Evolutionary conservation across 1,140 invertebrate genomes (phyloP).

Genomic region (Lerema accius): DNA sequence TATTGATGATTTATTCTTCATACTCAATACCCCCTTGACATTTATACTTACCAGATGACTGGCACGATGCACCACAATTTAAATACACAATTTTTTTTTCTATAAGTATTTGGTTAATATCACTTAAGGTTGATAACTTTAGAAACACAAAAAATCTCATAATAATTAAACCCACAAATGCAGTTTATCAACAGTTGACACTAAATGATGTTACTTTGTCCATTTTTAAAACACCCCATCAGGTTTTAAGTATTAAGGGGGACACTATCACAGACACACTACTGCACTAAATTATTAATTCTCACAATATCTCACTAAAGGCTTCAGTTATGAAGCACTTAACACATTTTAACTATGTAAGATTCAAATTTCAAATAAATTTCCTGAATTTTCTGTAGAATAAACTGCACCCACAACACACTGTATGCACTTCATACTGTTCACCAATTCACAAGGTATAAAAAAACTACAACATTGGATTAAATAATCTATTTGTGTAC

Average conservation of each 20-base stretch:
- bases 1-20: too few species aligned
- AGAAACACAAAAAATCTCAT: too few species aligned
- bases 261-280: slow-evolving; percentile 20
- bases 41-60: too few species aligned
- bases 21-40: too few species aligned
- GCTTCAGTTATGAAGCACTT: neutral
- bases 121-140: too few species aligned
- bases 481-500: slow-evolving; percentile 76
- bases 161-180: too few species aligned
- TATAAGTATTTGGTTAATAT: too few species aligned
- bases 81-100: too few species aligned
- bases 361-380: slow-evolving; percentile 5
- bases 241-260: neutral
- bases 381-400: slow-evolving; percentile 10
- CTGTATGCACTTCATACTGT: slow-evolving; percentile 42
- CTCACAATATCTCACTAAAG: neutral
- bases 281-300: slow-evolving; percentile 7
- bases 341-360: slow-evolving; percentile 3
- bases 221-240: slow-evolving; percentile 3
- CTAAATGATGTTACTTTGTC: neutral
- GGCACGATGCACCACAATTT: too few species aligned
- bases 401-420: slow-evolving; percentile 33
- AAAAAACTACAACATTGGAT: slow-evolving; percentile 76
- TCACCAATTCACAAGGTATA: slow-evolving; percentile 73
- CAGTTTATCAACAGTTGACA: neutral